Conservation (phyloP, 2,888 invertebrate species). For the Drosophila lutescens region DNA sequence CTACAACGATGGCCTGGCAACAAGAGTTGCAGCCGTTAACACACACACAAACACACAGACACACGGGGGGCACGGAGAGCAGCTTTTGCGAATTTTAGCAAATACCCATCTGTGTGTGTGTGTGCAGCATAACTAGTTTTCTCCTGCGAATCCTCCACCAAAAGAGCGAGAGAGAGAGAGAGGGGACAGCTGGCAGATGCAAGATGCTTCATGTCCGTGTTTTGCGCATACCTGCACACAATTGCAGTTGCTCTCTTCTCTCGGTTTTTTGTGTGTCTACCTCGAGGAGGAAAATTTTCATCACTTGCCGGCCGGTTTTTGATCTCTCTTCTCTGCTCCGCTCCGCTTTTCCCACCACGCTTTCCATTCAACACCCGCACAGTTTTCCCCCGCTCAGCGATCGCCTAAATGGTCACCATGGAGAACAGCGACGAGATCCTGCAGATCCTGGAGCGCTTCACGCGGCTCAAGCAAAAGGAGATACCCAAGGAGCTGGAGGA, state of each 20-base stretch:
- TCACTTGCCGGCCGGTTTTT: constrained; percentile 46
- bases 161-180: neutral
- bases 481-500: constrained; percentile 95
- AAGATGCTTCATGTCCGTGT: constrained; percentile 36
- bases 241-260: constrained; percentile 1
- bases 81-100: constrained; percentile 7
- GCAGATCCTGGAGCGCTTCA: constrained; percentile 92
- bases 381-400: constrained; percentile 17
- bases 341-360: neutral
- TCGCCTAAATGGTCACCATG: constrained; percentile 85
- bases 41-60: constrained; percentile 18
- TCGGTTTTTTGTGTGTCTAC: constrained; percentile 44
- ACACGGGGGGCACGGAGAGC: constrained; percentile 7
- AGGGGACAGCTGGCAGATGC: constrained; percentile 33
- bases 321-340: constrained; percentile 27
- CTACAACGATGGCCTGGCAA: constrained; percentile 34
- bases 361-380: neutral
- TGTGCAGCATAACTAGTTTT: constrained; percentile 45
- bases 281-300: constrained; percentile 43
- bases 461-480: constrained; percentile 90
- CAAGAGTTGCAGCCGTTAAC: constrained; percentile 33
- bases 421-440: constrained; percentile 94
- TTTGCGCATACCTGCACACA: constrained; percentile 65
- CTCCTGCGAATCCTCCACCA: constrained; percentile 39
- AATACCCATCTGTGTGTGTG: constrained; percentile 6